phyloP scores from a whole-genome alignment of 2,888 invertebrate genomes.

The Tachina fera region DNA sequence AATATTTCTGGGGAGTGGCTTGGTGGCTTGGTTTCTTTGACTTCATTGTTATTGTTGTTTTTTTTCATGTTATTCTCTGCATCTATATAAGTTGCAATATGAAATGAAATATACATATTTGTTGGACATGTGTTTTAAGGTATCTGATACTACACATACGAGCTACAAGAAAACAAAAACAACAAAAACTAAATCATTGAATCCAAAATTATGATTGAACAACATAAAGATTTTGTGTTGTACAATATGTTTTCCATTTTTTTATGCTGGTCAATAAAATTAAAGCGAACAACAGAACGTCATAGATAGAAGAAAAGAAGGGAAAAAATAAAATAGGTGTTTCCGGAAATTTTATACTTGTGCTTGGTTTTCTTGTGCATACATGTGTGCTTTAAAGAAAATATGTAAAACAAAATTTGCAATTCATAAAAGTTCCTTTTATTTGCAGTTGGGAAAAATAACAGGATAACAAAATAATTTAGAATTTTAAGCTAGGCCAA shows the following conservation, averaged over 20 bases:
- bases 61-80: slow-evolving; percentile 7
- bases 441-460: not conserved
- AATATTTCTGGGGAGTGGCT: slow-evolving; percentile 66
- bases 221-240: slow-evolving; percentile 22
- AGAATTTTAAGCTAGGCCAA: not conserved
- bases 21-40: slow-evolving; percentile 61
- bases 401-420: slow-evolving; percentile 7
- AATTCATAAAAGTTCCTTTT: slow-evolving; percentile 1
- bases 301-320: slow-evolving; percentile 2
- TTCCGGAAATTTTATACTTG: slow-evolving; percentile 67
- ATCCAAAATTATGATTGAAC: slow-evolving; percentile 46
- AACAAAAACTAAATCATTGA: slow-evolving; percentile 3
- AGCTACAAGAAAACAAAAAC: slow-evolving; percentile 18
- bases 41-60: slow-evolving; percentile 60
- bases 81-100: slow-evolving; percentile 35
- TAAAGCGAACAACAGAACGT: slow-evolving; percentile 48
- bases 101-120: slow-evolving; percentile 59
- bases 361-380: not conserved
- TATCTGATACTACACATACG: slow-evolving; percentile 54
- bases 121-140: slow-evolving; percentile 65
- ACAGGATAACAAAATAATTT: not conserved
- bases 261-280: slow-evolving; percentile 7
- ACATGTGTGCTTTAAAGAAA: not conserved
- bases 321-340: slow-evolving; percentile 62
- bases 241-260: slow-evolving; percentile 12